phyloP scores from a whole-genome alignment of 1,140 invertebrate genomes.

The Sarcophaga peregrina region DNA sequence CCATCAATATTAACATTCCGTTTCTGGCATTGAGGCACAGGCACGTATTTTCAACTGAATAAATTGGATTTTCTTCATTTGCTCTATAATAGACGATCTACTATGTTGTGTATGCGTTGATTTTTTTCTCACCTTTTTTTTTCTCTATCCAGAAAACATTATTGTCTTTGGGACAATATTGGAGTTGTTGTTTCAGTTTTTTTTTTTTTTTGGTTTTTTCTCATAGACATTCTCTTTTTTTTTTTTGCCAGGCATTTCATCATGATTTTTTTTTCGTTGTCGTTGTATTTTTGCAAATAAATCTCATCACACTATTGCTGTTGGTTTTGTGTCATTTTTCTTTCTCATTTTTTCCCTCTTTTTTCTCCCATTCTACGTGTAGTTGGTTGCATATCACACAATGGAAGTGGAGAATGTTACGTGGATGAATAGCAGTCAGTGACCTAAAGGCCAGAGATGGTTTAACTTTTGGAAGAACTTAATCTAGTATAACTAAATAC shows the following conservation, averaged over 20 bases:
- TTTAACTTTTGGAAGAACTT: no score
- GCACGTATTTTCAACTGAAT: not conserved
- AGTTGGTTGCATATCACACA: not conserved
- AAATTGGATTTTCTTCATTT: not conserved
- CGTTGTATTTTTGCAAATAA: not conserved
- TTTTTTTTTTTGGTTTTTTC: not conserved
- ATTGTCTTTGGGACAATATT: constrained; percentile 8
- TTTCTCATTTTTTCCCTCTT: no score
- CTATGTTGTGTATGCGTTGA: not conserved
- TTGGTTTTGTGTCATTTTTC: not conserved
- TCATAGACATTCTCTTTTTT: not conserved
- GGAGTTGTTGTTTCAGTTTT: not conserved
- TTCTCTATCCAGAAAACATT: not conserved
- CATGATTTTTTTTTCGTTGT: no score
- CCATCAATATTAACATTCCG: not conserved
- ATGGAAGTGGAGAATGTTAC: not conserved
- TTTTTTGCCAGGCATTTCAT: not conserved
- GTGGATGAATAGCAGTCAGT: not conserved
- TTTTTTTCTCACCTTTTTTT: not conserved
- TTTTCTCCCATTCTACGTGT: no score
- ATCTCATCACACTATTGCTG: constrained; percentile 5
- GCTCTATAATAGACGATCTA: not conserved
- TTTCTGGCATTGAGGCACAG: not conserved
- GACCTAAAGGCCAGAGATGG: not conserved
- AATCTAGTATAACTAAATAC: no score